Conservation (phyloP, 2,113 vertebrate species). For the Typhlomys cinereus region DNA sequence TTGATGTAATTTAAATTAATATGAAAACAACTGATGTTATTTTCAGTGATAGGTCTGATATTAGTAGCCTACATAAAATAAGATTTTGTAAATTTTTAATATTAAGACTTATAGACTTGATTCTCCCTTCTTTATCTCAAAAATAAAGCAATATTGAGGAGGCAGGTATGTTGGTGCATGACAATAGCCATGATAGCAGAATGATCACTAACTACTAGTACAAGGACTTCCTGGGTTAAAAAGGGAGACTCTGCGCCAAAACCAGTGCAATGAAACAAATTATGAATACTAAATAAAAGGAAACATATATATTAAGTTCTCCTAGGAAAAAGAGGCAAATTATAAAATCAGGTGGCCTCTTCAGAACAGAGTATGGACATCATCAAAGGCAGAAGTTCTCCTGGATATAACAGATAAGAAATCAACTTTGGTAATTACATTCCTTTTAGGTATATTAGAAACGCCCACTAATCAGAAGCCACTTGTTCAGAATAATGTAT, state of each 20-base stretch:
- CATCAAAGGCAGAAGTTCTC: neutral
- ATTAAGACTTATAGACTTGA: neutral
- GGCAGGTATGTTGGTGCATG: neutral
- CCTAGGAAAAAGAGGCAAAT: neutral
- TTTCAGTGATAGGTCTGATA: neutral
- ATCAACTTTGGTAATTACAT: neutral
- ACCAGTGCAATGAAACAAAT: neutral
- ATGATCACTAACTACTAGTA: neutral
- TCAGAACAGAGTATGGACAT: neutral
- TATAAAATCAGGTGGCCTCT: neutral
- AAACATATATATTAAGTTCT: neutral
- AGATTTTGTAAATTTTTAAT: neutral
- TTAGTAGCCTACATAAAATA: neutral
- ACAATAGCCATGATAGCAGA: neutral
- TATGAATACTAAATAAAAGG: neutral
- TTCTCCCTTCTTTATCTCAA: neutral
- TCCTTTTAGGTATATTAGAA: too few relatives aligned
- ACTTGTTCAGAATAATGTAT: too few relatives aligned
- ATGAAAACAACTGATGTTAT: neutral
- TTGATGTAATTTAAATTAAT: conserved; percentile 18
- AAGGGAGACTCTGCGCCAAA: neutral
- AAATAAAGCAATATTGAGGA: neutral
- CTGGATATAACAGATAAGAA: neutral
- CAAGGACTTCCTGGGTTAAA: neutral
- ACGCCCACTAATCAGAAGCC: neutral